Percentiles rank a stretch among this genome's conserved stretches.
Evolutionary conservation across 2,113 vertebrate genomes (phyloP).

Genomic region (Rattus rattus): DNA sequence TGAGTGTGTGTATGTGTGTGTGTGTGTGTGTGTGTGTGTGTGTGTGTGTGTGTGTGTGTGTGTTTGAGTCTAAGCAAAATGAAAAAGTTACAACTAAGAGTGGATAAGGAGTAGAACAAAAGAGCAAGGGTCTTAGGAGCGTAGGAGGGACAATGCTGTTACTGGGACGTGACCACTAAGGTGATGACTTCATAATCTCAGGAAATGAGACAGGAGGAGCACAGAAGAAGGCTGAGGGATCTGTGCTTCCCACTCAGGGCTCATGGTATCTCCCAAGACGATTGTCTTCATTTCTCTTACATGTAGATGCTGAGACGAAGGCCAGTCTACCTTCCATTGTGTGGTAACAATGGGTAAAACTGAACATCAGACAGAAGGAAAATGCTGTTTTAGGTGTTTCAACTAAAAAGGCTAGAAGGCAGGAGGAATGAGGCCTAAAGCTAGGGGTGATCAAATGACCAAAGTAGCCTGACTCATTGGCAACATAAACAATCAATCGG

Average conservation of each 20-base stretch:
- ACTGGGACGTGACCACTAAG: too few relatives aligned
- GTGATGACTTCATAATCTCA: not conserved
- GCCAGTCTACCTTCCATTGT: not conserved
- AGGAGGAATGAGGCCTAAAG: not conserved
- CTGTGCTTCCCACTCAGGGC: not conserved
- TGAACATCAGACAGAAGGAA: not conserved
- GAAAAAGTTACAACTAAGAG: not conserved
- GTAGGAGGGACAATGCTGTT: accelerated
- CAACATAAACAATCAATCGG: not conserved
- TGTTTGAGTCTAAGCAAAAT: not conserved
- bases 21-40: not conserved
- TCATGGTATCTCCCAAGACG: not conserved
- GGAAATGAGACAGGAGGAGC: not conserved
- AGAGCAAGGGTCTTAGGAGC: too few relatives aligned
- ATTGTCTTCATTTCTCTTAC: not conserved
- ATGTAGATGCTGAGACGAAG: not conserved
- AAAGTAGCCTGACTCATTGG: not conserved
- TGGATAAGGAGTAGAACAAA: too few relatives aligned
- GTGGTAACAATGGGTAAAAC: not conserved
- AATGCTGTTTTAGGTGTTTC: not conserved
- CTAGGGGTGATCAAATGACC: not conserved
- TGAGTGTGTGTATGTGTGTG: not conserved
- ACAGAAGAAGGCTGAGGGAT: not conserved
- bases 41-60: not conserved
- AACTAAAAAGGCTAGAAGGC: too few relatives aligned